Base-by-base conservation (phyloP, 2,113 vertebrate genomes). In the Xyliphius kryptos region DNA sequence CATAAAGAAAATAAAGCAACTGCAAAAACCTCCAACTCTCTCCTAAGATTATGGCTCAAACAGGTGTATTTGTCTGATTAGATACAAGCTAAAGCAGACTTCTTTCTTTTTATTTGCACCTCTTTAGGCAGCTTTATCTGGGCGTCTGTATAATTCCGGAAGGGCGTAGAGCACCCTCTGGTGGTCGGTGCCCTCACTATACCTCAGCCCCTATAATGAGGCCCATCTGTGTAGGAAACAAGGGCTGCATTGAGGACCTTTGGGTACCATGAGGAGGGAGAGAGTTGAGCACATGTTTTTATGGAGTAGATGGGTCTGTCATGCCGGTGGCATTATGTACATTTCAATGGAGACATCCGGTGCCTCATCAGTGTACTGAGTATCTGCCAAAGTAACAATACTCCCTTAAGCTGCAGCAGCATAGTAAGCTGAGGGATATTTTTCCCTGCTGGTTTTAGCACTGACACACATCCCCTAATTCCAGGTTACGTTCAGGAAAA, bases 191-290 rank as follows among this genome's bases (percentile, higher is more conserved):
- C 32, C 9, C 2, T 56, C 54, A 47, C 16, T 49, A 43, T 19
- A 26, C 3, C 9, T 41, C n/a, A 17, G 15, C 41, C 61, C 46
- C 47, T 21, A 44, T 26, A 50, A 32, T 38, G 22, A 57, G 56
- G 68, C 54, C 61, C 41, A 26, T 47, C 55, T 63, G 50, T 51
- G 17, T 41, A 14, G 17, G 22, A n/a, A 53, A 79, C 77, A 79
- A 79, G 62, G 71, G 52, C 36, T 9, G 21, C 67, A 74, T 79
- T 79, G 64, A 76, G 52, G 44, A 56, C 20, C 21, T 32, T 15
- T 19, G 54, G 40, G 50, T 21, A 26, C 32, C 15, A 14, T 36
- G 36, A 19, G 51, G 51, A 58, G 68, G 47, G 22, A 43, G 61
- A 47, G 13, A 64, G 66, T n/a, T 6, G 47, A 73, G 64, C 66